Base-by-base conservation (phyloP, 2,888 invertebrate genomes). In the Cephus pulcher region DNA sequence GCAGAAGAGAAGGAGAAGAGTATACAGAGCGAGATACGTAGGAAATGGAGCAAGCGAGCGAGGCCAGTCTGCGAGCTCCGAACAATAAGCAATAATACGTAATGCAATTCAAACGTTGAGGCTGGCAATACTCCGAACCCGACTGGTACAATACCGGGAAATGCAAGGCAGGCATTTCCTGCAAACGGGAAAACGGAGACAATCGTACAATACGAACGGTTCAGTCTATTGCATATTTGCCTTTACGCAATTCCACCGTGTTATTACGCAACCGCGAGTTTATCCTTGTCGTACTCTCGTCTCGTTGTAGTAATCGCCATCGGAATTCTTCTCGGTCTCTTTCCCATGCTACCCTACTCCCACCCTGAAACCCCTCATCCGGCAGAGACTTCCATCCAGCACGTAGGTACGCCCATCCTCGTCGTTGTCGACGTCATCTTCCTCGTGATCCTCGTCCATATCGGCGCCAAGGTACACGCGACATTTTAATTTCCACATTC, bases 21-120 rank as follows among this genome's bases (percentile, higher is more conserved):
- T 80, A 78, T 81, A 82, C 78, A 82, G 80, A 80, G 81, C 69
- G 82, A 80, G 79, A 76, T 73, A 37, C 74, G 74, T 30, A 56
- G 69, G 69, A 23, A 75, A 68, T 34, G 76, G 40, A 75, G 34
- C 73, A 76, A 73, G 73, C 76, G 79, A 34, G 74, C 76, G 77
- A 83, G 56, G 84, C 85, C 85, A 84, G 84, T 82, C 77, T 82
- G 85, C 85, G 85, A 85, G 84, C 83, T 78, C 82, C 84, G 89
- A 89, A 90, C 90, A 90, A 90, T 90, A 90, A 90, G 90, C 89
- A 90, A 89, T 89, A 88, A 89, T 90, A 88, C 89, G 88, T 90
- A 90, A 90, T 90, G 88, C 89, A 89, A 90, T 90, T 90, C 88
- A 89, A 90, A 89, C 87, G 88, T 85, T 83, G 87, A 86, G 86